Base-by-base conservation (phyloP, 1,140 invertebrate genomes). In the Myzus persicae region DNA sequence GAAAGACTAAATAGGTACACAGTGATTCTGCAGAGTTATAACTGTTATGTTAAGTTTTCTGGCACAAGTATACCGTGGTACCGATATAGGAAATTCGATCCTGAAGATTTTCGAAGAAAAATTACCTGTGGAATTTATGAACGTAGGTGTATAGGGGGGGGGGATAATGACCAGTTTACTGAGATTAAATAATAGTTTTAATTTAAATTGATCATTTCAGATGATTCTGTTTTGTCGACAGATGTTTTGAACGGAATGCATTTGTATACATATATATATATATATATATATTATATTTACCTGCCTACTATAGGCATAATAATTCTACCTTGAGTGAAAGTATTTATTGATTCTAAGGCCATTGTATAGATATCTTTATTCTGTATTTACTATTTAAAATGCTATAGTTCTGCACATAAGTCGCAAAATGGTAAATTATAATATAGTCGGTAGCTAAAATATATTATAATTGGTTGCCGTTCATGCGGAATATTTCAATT, bases 321-420 rank as follows among this genome's bases (percentile, higher is more conserved):
- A n/a, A 76, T 76, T 76, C 59, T n/a, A 76, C 36, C 59, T 76
- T n/a, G 82, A 84, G 82, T 84, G 82, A 84, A 84, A 84, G 82
- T 84, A 40, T 42, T 40, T 84, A 40, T 84, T 40, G 22, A 40
- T 84, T 84, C 40, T 40, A 84, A 84, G 82, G 82, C 82, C 82
- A 40, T 84, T 84, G 40, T 26, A 40, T 40, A 40, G 22, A n/a
- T n/a, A 14, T 81, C 14, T 67, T n/a, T 51, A 22, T 76, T 81
- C 14, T 67, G n/a, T 51, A 22, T 76, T 18, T n/a, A 76, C 4
- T 76, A 3, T 76, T 5, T 1, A 31, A 42, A 42, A 22, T 14
- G 40, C 22, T 26, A n/a, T n/a, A 40, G 38, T 42, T 42, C 22
- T 38, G 81, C 20, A 38, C 24, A 24, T 24, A 11, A 76, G n/a